These are phyloP conservation scores for Hybognathus amarus DNA, from an alignment of 2,797 vertebrate genomes.

Conservation along the genomic window DNA sequence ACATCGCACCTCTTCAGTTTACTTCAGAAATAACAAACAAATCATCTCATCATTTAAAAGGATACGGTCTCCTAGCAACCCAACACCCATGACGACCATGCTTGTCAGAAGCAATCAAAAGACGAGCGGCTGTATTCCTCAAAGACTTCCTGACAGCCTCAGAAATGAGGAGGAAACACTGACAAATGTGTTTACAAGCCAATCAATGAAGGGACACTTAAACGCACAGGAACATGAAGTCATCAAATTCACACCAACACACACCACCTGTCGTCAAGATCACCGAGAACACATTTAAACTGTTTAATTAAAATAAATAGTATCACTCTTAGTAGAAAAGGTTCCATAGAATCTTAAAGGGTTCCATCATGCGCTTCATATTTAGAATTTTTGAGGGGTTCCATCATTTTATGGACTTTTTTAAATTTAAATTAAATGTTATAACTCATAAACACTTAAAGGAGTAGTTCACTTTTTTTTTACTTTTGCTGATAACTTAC, in stretches of 20 bases:
- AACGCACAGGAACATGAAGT: neutral
- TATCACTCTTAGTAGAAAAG: neutral
- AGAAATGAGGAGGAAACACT: neutral
- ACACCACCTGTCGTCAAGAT: neutral
- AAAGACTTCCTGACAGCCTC: constrained; percentile 5
- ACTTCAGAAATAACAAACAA: constrained; percentile 1
- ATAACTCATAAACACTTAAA: no score
- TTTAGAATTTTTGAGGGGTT: neutral
- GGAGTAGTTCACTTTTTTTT: no score
- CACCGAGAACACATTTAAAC: neutral
- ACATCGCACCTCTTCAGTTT: constrained; percentile 31
- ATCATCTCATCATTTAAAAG: constrained; percentile 17
- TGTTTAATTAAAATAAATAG: no score
- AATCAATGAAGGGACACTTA: constrained; percentile 19
- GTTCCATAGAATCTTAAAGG: neutral
- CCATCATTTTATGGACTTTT: no score
- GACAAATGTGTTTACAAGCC: constrained; percentile 4
- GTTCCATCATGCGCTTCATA: neutral
- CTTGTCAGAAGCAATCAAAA: constrained; percentile 24
- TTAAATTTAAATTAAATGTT: no score
- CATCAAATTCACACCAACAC: neutral
- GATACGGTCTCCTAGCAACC: constrained; percentile 49
- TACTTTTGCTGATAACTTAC: no score
- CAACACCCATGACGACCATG: constrained; percentile 41
- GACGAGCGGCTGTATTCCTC: neutral